Evolutionary conservation across 2,888 invertebrate species (phyloP).

Genomic region (Lymantria dispar): DNA sequence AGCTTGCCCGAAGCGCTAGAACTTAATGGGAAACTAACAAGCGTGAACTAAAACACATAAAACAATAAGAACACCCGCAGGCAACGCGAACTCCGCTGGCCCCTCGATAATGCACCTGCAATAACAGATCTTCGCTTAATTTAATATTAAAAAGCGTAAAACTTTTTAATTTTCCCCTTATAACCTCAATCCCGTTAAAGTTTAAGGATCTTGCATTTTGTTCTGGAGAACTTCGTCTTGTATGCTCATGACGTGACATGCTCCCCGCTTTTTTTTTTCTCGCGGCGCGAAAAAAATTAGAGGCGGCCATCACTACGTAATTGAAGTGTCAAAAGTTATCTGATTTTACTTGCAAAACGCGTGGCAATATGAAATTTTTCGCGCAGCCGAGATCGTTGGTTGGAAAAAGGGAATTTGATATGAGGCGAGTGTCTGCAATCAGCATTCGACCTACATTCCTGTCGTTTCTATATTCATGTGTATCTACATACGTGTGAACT

Average conservation of each 20-base stretch:
- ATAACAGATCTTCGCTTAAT: constrained; percentile 51
- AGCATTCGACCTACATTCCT: constrained; percentile 75
- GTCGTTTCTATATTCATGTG: constrained; percentile 47
- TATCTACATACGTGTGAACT: constrained; percentile 40
- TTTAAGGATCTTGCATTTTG: constrained; percentile 64
- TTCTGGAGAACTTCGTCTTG: constrained; percentile 62
- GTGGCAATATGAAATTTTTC: constrained; percentile 78
- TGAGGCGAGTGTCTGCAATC: constrained; percentile 75
- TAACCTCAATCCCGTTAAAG: constrained; percentile 53
- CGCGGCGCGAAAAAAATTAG: constrained; percentile 60
- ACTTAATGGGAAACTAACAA: constrained; percentile 66
- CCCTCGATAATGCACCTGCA: constrained; percentile 54
- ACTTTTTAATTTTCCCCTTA: constrained; percentile 67
- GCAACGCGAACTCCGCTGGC: constrained; percentile 30
- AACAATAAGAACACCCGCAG: constrained; percentile 48
- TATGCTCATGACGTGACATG: constrained; percentile 72
- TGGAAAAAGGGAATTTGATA: constrained; percentile 79
- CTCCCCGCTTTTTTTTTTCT: constrained; percentile 54
- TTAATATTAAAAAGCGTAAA: constrained; percentile 62
- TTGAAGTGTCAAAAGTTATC: constrained; percentile 83
- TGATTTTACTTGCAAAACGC: constrained; percentile 82
- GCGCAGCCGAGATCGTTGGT: constrained; percentile 67
- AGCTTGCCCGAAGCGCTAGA: constrained; percentile 45
- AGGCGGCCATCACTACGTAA: constrained; percentile 76
- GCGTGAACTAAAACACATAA: constrained; percentile 65